A percentile compares a stretch with the other conserved stretches of the same genome.
These are phyloP conservation scores for Progne subis DNA, from an alignment of 2,113 vertebrate genomes.

Conservation along the genomic window DNA sequence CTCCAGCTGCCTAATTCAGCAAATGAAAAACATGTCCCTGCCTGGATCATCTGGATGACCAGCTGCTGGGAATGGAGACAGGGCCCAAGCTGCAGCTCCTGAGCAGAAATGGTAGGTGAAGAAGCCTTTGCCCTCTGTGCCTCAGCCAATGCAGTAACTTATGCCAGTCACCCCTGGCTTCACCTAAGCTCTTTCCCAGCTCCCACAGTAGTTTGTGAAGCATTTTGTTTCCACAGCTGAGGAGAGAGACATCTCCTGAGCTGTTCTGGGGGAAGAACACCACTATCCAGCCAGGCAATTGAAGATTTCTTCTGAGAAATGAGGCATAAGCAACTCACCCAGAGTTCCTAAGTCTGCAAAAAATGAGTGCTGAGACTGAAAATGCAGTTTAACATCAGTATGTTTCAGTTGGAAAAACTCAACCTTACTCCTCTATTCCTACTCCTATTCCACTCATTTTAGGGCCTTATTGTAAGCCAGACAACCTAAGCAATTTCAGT, in stretches of 20 bases:
- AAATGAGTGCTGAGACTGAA: background rate
- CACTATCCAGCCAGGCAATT: background rate
- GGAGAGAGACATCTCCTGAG: background rate
- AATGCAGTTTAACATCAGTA: background rate
- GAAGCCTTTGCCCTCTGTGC: background rate
- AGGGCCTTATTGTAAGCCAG: background rate
- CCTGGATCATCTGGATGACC: background rate
- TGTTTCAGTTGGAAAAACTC: background rate
- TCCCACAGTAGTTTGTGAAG: background rate
- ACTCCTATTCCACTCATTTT: background rate
- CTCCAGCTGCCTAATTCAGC: background rate
- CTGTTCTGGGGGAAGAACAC: background rate
- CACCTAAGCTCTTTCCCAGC: background rate
- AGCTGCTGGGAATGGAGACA: background rate
- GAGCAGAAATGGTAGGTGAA: background rate
- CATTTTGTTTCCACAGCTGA: background rate
- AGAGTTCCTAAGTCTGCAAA: background rate
- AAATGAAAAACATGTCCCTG: background rate
- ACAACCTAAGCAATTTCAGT: background rate
- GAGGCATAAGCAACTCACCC: background rate
- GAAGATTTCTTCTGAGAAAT: background rate
- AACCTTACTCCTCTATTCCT: background rate
- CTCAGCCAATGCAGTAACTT: rapidly evolving
- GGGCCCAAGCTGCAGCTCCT: background rate
- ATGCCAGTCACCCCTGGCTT: background rate